Conservation (phyloP, 1,140 invertebrate genomes). For the Aleiodes sp. region DNA sequence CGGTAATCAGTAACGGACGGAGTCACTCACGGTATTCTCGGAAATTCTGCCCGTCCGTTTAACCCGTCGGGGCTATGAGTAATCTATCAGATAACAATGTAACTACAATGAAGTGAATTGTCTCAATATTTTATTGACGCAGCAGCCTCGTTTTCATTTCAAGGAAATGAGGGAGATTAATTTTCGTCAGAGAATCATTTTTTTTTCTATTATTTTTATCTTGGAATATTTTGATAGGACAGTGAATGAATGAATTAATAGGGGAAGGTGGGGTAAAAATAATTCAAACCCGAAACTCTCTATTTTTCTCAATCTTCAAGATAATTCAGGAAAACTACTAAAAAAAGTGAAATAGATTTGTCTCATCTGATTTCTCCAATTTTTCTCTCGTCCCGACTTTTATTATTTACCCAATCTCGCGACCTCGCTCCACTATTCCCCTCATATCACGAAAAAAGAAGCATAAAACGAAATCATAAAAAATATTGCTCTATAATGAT, state of each 20-base stretch:
- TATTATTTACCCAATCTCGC: too few species aligned
- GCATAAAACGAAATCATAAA: neutral
- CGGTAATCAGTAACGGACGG: constrained; percentile 20
- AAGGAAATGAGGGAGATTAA: neutral
- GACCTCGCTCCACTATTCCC: neutral
- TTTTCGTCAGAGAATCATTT: neutral
- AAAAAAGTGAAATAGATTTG: too few species aligned
- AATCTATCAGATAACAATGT: constrained; percentile 9
- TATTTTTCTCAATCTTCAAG: too few species aligned
- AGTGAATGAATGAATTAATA: too few species aligned
- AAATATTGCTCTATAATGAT: neutral
- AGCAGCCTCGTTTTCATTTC: neutral
- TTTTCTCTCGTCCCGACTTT: too few species aligned
- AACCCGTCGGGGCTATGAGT: constrained; percentile 9
- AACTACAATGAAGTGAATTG: constrained; percentile 28
- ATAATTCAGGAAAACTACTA: too few species aligned
- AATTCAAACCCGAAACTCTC: too few species aligned
- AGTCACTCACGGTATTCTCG: constrained; percentile 15
- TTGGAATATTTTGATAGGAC: too few species aligned
- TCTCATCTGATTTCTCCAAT: neutral
- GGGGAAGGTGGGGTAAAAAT: too few species aligned
- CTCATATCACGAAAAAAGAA: neutral
- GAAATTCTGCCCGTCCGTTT: neutral
- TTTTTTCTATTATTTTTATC: too few species aligned
- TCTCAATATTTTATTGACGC: constrained; percentile 16